Conservation (phyloP, 2,797 vertebrate species). For the Tauraco hartlaubi region DNA sequence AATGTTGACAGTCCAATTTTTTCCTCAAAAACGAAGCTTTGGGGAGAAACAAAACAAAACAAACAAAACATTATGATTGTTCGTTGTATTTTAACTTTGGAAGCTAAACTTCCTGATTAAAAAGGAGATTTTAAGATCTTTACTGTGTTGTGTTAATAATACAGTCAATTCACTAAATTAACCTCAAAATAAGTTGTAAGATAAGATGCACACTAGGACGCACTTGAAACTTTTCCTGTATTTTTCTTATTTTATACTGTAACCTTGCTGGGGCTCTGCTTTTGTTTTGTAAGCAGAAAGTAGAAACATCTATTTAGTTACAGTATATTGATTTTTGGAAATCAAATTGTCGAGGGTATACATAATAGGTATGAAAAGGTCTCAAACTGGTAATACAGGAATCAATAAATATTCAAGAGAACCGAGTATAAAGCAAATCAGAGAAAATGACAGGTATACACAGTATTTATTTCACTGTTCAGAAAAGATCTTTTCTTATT, state of each 20-base stretch:
- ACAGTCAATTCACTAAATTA: not conserved
- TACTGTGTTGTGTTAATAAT: not conserved
- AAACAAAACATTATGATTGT: not conserved
- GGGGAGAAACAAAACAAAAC: rapidly evolving
- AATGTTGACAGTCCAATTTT: not conserved
- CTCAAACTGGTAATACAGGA: slow-evolving; percentile 47
- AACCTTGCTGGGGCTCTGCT: not conserved
- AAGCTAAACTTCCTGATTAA: not conserved
- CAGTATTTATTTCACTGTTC: slow-evolving; percentile 44
- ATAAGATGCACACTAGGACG: not conserved
- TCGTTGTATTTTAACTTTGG: not conserved
- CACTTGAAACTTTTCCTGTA: not conserved
- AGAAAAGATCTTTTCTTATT: slow-evolving; percentile 35
- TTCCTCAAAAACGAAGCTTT: not conserved
- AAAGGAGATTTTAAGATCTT: not conserved
- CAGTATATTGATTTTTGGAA: slow-evolving; percentile 58
- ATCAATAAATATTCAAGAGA: slow-evolving; percentile 69
- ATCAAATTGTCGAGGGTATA: slow-evolving; percentile 30
- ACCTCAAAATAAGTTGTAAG: not conserved
- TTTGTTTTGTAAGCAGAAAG: slow-evolving; percentile 55
- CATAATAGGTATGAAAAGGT: slow-evolving; percentile 12
- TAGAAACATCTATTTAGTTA: slow-evolving; percentile 61
- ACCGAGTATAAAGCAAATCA: not conserved
- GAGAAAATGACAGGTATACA: slow-evolving; percentile 45
- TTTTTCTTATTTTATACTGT: not conserved